Evolutionary conservation across 2,797 vertebrate species (phyloP).

Genomic region (Uromys caudimaculatus): DNA sequence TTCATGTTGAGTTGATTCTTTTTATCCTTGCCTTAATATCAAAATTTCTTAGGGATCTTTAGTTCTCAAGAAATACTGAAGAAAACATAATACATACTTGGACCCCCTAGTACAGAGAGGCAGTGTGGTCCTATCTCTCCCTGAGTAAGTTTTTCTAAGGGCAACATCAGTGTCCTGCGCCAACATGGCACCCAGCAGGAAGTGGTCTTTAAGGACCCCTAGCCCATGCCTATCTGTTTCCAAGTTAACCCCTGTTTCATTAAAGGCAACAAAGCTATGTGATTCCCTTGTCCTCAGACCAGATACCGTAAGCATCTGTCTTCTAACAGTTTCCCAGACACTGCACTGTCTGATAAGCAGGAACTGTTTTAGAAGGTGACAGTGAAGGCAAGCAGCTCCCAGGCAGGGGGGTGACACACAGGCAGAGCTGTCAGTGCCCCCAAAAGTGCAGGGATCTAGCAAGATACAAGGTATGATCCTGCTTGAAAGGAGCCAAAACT

Average conservation of each 20-base stretch:
- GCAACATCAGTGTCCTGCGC: background rate
- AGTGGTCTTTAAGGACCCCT: background rate
- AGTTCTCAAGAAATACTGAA: background rate
- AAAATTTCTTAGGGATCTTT: constrained; percentile 39
- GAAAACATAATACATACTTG: background rate
- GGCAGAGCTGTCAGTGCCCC: background rate
- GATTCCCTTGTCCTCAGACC: constrained; percentile 12
- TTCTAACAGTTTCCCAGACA: background rate
- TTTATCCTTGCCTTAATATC: background rate
- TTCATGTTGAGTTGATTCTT: background rate
- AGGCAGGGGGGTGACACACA: background rate
- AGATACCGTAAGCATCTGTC: constrained; percentile 4
- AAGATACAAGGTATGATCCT: background rate
- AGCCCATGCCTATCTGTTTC: background rate
- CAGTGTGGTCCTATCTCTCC: background rate
- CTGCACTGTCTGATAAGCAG: background rate
- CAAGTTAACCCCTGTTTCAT: constrained; percentile 25
- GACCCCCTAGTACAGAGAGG: background rate
- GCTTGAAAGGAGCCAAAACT: background rate
- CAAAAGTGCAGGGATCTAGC: background rate
- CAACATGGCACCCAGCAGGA: background rate
- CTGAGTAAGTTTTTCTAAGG: constrained; percentile 3
- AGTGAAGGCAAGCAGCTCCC: constrained; percentile 35
- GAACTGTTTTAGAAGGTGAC: background rate
- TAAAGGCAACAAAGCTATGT: background rate